phyloP scores from a whole-genome alignment of 1,140 invertebrate species.

The Diabrotica undecimpunctata region DNA sequence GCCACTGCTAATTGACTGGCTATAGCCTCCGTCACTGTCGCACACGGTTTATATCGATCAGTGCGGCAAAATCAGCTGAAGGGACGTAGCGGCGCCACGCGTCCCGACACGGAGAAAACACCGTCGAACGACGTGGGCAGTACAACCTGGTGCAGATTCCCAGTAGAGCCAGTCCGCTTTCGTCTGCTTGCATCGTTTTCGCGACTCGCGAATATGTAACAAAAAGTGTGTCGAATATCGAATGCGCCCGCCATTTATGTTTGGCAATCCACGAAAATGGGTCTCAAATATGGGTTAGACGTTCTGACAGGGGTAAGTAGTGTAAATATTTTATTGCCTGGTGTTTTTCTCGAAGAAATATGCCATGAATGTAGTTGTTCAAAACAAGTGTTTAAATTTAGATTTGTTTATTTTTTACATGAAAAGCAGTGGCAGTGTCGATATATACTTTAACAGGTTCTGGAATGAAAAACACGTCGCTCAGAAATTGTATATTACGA shows the following conservation, averaged over 20 bases:
- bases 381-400: no score
- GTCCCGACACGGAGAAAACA: conserved; percentile 7
- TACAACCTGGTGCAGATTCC: conserved; percentile 1
- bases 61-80: conserved; percentile 2
- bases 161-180: not conserved
- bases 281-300: not conserved
- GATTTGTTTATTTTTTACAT: no score
- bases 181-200: no score
- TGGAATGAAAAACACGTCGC: no score
- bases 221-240: not conserved
- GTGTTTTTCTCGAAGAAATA: no score
- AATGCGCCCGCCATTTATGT: not conserved
- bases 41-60: conserved; percentile 3
- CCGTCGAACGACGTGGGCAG: conserved; percentile 4
- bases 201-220: not conserved
- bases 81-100: conserved; percentile 4
- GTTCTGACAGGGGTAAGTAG: not conserved
- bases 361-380: no score
- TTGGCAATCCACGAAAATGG: not conserved
- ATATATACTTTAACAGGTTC: no score
- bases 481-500: no score
- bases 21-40: not conserved
- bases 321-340: not conserved
- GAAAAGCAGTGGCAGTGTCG: no score
- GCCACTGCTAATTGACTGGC: no score